These are phyloP conservation scores for Stegana nigrithorax DNA, from an alignment of 2,888 invertebrate genomes.

Conservation along the genomic window DNA sequence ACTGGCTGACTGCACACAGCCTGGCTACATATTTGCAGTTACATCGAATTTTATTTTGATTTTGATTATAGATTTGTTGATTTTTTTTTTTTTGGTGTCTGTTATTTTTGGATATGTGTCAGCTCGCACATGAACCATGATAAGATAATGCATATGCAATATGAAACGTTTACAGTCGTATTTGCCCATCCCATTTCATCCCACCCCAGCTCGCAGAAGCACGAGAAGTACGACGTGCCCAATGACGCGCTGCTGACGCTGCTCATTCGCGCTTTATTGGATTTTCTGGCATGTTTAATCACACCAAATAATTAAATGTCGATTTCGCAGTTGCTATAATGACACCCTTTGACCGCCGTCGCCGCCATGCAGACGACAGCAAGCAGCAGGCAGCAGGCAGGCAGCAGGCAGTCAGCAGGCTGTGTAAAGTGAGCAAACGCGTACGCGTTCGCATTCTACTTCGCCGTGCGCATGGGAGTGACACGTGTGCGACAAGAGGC, in stretches of 20 bases:
- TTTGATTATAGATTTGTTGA: too few species aligned
- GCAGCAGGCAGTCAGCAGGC: too few species aligned
- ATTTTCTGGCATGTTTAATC: conserved; percentile 48
- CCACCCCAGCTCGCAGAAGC: too few species aligned
- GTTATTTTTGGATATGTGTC: too few species aligned
- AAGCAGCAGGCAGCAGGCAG: conserved; percentile 1
- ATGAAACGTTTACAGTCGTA: conserved; percentile 44
- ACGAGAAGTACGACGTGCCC: background rate
- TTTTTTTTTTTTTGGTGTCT: background rate
- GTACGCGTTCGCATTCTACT: background rate
- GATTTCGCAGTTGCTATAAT: conserved; percentile 51
- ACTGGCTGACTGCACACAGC: too few species aligned
- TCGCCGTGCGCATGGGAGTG: conserved; percentile 31
- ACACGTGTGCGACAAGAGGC: conserved; percentile 65
- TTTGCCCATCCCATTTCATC: too few species aligned
- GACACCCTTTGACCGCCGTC: too few species aligned
- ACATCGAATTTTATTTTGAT: too few species aligned
- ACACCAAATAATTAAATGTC: conserved; percentile 66
- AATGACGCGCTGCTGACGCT: conserved; percentile 3
- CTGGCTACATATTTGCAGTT: too few species aligned
- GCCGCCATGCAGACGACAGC: background rate
- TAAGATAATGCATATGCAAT: conserved; percentile 56
- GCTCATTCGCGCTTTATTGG: conserved; percentile 6
- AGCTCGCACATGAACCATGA: too few species aligned
- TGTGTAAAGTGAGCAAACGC: too few species aligned